Conservation (phyloP, 1,140 invertebrate genomes). For the Drosophila gunungcola region DNA sequence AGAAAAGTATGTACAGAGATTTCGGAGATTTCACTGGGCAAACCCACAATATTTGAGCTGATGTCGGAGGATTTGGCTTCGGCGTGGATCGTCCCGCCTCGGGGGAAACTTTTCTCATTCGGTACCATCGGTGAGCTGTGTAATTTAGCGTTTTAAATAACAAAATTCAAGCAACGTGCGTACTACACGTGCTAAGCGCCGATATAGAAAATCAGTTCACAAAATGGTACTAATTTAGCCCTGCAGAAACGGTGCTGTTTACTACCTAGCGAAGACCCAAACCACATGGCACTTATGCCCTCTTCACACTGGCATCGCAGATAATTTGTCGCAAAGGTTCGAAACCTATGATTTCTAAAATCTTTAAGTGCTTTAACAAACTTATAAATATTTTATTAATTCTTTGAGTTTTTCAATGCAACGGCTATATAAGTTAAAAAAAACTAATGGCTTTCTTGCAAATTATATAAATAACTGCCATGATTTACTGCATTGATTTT, state of each 20-base stretch:
- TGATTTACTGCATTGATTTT: no score
- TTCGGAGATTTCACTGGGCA: rapidly evolving
- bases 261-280: background rate
- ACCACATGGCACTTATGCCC: background rate
- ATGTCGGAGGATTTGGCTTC: conserved; percentile 34
- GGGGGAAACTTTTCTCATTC: conserved; percentile 79
- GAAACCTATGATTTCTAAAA: no score
- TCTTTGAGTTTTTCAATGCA: no score
- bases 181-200: conserved; percentile 48
- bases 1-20: background rate
- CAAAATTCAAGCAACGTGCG: conserved; percentile 51
- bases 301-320: background rate
- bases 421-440: no score
- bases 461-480: no score
- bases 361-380: no score
- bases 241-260: background rate
- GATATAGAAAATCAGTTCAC: background rate
- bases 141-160: conserved; percentile 39
- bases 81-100: conserved; percentile 63
- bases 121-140: conserved; percentile 41
- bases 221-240: background rate
- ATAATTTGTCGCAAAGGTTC: no score
- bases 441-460: no score
- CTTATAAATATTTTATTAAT: no score
- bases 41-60: conserved; percentile 70